Conservation (phyloP, 2,113 vertebrate species). For the Guaruba guarouba region DNA sequence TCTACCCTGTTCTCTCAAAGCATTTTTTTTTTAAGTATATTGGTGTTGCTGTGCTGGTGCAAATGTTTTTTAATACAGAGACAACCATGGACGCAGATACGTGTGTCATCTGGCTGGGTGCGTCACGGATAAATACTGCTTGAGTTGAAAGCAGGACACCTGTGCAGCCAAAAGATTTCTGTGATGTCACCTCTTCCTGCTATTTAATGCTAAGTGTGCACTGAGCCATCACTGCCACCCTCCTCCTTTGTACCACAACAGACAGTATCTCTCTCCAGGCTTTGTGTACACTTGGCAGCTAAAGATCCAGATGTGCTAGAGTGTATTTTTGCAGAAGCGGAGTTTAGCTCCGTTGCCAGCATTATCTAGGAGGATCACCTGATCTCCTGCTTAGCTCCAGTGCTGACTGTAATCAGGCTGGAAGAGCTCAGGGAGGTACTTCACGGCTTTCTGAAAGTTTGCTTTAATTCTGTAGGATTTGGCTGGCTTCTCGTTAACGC, state of each 20-base stretch:
- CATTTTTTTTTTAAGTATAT: neutral
- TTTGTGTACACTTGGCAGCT: neutral
- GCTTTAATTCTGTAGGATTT: too few relatives aligned
- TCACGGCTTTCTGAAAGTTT: too few relatives aligned
- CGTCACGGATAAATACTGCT: neutral
- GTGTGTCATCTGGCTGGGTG: neutral
- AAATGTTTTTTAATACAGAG: neutral
- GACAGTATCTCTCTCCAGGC: neutral
- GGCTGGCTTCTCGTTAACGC: too few relatives aligned
- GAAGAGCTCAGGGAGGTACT: too few relatives aligned
- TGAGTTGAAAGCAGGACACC: neutral
- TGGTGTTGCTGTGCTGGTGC: neutral
- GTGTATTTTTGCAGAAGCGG: neutral
- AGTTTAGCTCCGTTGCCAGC: too few relatives aligned
- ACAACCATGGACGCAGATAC: neutral
- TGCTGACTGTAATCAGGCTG: too few relatives aligned
- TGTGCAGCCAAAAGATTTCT: neutral
- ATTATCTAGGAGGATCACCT: too few relatives aligned
- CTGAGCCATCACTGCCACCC: neutral
- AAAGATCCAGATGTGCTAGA: neutral
- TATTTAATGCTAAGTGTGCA: neutral
- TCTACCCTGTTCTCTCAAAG: neutral
- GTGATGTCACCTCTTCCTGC: neutral
- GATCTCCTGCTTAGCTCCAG: too few relatives aligned
- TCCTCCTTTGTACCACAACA: accelerated